A percentile compares a stretch with the other conserved stretches of the same genome.
Conservation (phyloP, 1,140 invertebrate species). For the Stegodyphus dumicola region DNA sequence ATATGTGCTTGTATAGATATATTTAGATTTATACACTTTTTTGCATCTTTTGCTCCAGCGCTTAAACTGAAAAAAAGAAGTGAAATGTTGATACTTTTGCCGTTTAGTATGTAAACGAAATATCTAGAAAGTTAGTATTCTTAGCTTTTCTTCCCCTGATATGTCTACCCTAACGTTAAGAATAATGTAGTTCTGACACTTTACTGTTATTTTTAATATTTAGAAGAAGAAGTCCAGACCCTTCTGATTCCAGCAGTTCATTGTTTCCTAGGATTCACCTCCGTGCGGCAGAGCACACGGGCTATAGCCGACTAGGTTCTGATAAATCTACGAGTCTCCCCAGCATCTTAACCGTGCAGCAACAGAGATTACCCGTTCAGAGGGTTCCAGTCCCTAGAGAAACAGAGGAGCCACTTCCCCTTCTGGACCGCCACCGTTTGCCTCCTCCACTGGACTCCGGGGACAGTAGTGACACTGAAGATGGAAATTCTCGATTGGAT, state of each 20-base stretch:
- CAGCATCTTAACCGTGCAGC: slow-evolving; percentile 31
- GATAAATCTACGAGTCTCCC: slow-evolving; percentile 55
- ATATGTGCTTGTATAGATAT: no score
- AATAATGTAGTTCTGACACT: no score
- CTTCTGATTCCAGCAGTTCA: background rate
- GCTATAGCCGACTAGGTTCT: slow-evolving; percentile 12
- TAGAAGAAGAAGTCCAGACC: no score
- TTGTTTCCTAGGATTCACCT: slow-evolving; percentile 26
- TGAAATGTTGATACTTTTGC: no score
- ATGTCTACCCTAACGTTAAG: no score
- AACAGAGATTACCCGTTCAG: slow-evolving; percentile 7
- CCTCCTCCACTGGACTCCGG: slow-evolving; percentile 32
- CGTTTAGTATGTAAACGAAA: no score
- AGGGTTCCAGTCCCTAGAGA: background rate
- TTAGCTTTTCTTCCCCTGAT: no score
- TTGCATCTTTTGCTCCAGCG: no score
- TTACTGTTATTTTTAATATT: no score
- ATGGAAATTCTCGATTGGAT: slow-evolving; percentile 1
- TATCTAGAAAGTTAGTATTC: no score
- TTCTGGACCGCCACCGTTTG: slow-evolving; percentile 29
- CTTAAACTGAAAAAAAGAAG: no score
- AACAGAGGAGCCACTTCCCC: slow-evolving; percentile 1
- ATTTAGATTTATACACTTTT: no score
- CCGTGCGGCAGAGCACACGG: slow-evolving; percentile 40
- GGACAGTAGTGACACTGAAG: slow-evolving; percentile 26